Conservation (phyloP, 92 coral and sea anemone genomes). For the Parazoanthus swiftii region DNA sequence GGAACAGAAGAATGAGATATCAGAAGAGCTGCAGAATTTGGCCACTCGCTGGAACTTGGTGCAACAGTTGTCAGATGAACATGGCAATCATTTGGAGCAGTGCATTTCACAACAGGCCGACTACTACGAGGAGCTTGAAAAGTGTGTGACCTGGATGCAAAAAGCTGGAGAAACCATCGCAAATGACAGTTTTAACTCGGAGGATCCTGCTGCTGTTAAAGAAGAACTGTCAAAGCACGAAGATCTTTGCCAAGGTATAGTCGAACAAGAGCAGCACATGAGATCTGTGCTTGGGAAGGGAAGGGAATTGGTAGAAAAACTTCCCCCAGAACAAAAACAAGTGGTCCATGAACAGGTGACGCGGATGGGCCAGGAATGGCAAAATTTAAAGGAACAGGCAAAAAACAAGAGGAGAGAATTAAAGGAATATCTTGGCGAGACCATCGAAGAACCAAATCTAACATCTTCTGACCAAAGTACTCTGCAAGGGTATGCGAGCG, state of each 20-base stretch:
- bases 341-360: slow-evolving; percentile 77
- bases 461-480: neutral
- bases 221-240: slow-evolving; percentile 69
- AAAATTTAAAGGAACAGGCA: slow-evolving; percentile 75
- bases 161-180: slow-evolving; percentile 73
- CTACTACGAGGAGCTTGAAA: slow-evolving; percentile 87
- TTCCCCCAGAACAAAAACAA: slow-evolving; percentile 66
- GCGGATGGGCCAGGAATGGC: slow-evolving; percentile 89
- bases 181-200: slow-evolving; percentile 46
- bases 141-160: slow-evolving; percentile 91
- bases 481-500: neutral
- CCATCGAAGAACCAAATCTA: slow-evolving; percentile 26
- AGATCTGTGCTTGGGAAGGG: slow-evolving; percentile 77
- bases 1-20: slow-evolving; percentile 50
- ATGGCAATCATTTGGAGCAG: slow-evolving; percentile 76
- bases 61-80: slow-evolving; percentile 67
- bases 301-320: slow-evolving; percentile 58
- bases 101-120: slow-evolving; percentile 88
- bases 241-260: slow-evolving; percentile 65
- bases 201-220: slow-evolving; percentile 50
- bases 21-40: slow-evolving; percentile 55
- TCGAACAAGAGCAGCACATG: slow-evolving; percentile 47
- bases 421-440: slow-evolving; percentile 62
- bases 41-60: slow-evolving; percentile 77
- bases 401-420: slow-evolving; percentile 74